These are phyloP conservation scores for Characodon lateralis DNA, from an alignment of 2,797 vertebrate species.

Conservation along the genomic window DNA sequence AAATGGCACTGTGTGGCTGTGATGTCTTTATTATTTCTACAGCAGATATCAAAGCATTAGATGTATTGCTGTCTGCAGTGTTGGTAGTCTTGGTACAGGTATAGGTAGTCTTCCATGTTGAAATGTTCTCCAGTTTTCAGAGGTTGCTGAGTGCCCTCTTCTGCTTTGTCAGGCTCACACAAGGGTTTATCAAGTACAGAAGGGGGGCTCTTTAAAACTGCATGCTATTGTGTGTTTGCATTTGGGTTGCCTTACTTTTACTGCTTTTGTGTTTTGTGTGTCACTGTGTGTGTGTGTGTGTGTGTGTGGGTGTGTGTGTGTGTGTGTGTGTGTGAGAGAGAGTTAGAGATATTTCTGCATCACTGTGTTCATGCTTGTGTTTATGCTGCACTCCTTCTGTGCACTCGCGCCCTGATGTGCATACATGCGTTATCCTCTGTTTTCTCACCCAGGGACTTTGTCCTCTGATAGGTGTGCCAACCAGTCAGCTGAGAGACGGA, in stretches of 20 bases:
- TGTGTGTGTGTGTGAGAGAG: not conserved
- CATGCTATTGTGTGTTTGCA: conserved; percentile 34
- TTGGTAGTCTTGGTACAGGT: not conserved
- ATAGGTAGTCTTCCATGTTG: conserved; percentile 13
- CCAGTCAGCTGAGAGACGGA: conserved; percentile 75
- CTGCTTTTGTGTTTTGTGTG: conserved; percentile 2
- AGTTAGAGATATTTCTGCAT: conserved; percentile 21
- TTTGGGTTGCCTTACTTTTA: conserved; percentile 18
- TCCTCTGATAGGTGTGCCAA: conserved; percentile 71
- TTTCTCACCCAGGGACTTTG: conserved; percentile 69
- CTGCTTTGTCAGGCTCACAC: conserved; percentile 73
- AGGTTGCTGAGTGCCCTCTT: conserved; percentile 73
- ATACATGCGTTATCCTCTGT: conserved; percentile 43
- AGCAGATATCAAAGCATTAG: no score
- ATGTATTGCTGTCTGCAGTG: not conserved
- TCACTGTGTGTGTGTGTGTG: conserved; percentile 1
- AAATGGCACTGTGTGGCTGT: no score
- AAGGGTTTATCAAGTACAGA: conserved; percentile 69
- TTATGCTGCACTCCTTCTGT: conserved; percentile 44
- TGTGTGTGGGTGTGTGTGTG: conserved; percentile 12
- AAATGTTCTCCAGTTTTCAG: conserved; percentile 69
- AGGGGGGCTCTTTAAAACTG: conserved; percentile 60
- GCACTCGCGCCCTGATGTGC: conserved; percentile 23
- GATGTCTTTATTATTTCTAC: no score
- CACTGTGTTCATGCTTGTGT: conserved; percentile 12